phyloP scores from a whole-genome alignment of 1,140 invertebrate genomes.

The Cecropterus lyciades region DNA sequence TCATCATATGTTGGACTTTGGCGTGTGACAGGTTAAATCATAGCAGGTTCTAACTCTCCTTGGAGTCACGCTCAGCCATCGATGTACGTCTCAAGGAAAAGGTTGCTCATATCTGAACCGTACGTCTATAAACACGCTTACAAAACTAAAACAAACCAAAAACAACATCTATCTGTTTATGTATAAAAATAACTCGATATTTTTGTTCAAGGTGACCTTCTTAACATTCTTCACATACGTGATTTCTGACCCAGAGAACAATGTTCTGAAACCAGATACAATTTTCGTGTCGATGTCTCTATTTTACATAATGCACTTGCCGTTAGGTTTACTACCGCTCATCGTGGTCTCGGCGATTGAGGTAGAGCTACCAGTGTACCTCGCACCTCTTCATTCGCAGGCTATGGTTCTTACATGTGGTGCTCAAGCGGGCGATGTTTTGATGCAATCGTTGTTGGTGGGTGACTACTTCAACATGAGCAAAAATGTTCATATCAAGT shows the following conservation, averaged over 20 bases:
- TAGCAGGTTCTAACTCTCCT: no score
- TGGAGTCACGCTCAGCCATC: no score
- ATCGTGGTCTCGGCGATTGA: constrained; percentile 88
- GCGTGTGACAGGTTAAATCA: no score
- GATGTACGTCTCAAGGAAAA: no score
- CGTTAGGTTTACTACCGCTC: constrained; percentile 89
- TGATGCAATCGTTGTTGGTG: background rate
- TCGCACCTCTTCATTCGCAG: constrained; percentile 44
- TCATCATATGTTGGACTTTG: no score
- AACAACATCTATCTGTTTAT: constrained; percentile 6
- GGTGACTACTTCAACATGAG: no score
- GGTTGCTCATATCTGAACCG: background rate
- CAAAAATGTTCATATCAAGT: background rate
- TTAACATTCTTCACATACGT: constrained; percentile 95
- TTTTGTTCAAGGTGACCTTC: constrained; percentile 87
- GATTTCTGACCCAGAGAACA: constrained; percentile 85
- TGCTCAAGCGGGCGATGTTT: constrained; percentile 1
- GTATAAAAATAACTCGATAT: constrained; percentile 29
- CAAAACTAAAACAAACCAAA: background rate
- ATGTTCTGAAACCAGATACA: constrained; percentile 89
- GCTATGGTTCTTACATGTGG: constrained; percentile 61
- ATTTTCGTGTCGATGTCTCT: constrained; percentile 95
- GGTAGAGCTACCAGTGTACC: constrained; percentile 82
- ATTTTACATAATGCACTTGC: constrained; percentile 94
- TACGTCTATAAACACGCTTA: background rate